phyloP scores from a whole-genome alignment of 2,113 vertebrate genomes.

The Irena cyanogastra region DNA sequence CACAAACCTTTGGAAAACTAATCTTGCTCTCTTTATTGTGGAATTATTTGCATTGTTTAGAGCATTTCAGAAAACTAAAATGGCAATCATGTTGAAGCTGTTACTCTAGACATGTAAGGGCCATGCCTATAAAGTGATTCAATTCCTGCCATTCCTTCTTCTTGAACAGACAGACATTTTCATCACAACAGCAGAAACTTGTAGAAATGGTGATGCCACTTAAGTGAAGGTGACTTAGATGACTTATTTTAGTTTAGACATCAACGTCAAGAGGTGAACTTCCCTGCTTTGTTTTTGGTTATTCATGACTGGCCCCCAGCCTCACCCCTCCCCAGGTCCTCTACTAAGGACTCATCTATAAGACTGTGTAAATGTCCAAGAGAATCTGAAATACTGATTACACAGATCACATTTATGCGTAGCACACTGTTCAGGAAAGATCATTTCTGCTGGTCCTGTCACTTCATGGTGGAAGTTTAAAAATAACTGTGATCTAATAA shows the following conservation, averaged over 20 bases:
- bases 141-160: background rate
- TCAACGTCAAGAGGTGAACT: background rate
- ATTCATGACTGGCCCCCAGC: background rate
- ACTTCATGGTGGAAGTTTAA: conserved; percentile 1
- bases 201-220: background rate
- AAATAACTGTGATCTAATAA: conserved; percentile 28
- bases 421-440: background rate
- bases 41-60: background rate
- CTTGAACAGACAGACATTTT: background rate
- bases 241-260: background rate
- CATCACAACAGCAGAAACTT: background rate
- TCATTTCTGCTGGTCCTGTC: conserved; percentile 19
- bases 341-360: background rate
- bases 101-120: background rate
- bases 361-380: background rate
- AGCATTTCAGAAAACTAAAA: background rate
- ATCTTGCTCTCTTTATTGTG: background rate
- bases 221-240: background rate
- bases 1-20: background rate
- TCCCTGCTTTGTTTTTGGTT: background rate
- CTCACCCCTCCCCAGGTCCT: background rate
- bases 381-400: background rate
- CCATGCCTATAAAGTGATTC: background rate
- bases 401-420: background rate
- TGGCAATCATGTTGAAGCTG: background rate